Evolutionary conservation across 2,113 vertebrate genomes (phyloP), one percentile per base, ranked within the genome.

Genomic region (Myrmecophaga tridactyla): DNA sequence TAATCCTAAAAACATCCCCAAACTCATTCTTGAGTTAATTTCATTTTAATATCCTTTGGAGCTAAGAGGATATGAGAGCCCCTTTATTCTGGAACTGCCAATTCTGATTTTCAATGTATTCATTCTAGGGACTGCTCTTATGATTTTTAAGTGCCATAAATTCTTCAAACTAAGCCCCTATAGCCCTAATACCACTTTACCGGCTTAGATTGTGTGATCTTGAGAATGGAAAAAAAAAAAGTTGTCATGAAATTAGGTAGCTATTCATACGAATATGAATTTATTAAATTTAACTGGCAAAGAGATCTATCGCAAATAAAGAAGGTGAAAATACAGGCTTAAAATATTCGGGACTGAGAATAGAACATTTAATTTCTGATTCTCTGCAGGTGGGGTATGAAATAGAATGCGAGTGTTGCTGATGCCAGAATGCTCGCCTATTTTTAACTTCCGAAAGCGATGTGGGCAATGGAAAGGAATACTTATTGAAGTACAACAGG

Each of bases 11-110:
- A 18, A 76, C n/a, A 91, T 77, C 15, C 36, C 23, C 63, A 94
- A 91, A 63, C 15, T 86, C 84, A 96, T 75, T 90, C 53, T 92
- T 94, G 83, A 70, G n/a, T 76, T 92, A 60, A 92, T 95, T 62
- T 86, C 69, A 94, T 96, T 82, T 89, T 90, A 86, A 94, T 96
- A 96, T 94, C 36, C 23, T 88, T 75, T 80, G 83, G 62, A 97
- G 41, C 39, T 51, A 83, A 89, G 95, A 94, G 69, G 77, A 65
- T 86, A 46, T 77, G 62, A 97, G 92, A 86, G 48, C 43, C 25
- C 25, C 43, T 95, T 92, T 31, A 29, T 93, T 94, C 90, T 73
- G n/a, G 20, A 95, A 48, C 48, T 85, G 63, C 70, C 21, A 60
- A 80, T 94, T 90, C 76, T 73, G 31, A 14, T 89, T 58, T 82